phyloP scores from a whole-genome alignment of 1,140 invertebrate species.

The Tyrophagus putrescentiae region DNA sequence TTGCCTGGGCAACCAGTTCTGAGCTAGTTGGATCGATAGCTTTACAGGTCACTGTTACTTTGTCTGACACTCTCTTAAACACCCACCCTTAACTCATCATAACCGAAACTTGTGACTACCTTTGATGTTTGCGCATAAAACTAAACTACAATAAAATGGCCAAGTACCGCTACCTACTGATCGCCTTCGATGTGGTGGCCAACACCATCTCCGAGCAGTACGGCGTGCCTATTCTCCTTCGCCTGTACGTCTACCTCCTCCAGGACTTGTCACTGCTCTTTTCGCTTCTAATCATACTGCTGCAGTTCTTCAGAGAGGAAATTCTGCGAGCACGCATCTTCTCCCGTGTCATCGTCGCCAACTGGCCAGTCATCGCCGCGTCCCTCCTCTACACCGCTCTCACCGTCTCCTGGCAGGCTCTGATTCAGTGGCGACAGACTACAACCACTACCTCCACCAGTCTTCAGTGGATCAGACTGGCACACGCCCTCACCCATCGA shows the following conservation, averaged over 20 bases:
- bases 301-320: constrained; percentile 12
- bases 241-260: not conserved
- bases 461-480: not conserved
- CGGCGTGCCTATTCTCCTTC: not conserved
- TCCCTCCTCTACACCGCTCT: not conserved
- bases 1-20: too few species aligned
- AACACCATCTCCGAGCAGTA: not conserved
- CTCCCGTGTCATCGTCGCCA: not conserved
- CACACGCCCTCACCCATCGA: not conserved
- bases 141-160: not conserved
- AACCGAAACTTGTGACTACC: too few species aligned
- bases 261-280: not conserved
- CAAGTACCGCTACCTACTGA: not conserved
- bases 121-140: too few species aligned
- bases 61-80: too few species aligned
- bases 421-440: not conserved
- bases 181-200: not conserved
- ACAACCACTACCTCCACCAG: not conserved
- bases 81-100: too few species aligned
- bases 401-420: not conserved
- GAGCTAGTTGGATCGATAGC: too few species aligned
- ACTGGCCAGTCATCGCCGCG: not conserved
- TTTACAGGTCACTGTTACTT: too few species aligned
- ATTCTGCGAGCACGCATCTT: not conserved
- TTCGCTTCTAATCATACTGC: not conserved